These are phyloP conservation scores for Syrista parreyssii DNA, from an alignment of 2,888 invertebrate genomes.

Conservation along the genomic window DNA sequence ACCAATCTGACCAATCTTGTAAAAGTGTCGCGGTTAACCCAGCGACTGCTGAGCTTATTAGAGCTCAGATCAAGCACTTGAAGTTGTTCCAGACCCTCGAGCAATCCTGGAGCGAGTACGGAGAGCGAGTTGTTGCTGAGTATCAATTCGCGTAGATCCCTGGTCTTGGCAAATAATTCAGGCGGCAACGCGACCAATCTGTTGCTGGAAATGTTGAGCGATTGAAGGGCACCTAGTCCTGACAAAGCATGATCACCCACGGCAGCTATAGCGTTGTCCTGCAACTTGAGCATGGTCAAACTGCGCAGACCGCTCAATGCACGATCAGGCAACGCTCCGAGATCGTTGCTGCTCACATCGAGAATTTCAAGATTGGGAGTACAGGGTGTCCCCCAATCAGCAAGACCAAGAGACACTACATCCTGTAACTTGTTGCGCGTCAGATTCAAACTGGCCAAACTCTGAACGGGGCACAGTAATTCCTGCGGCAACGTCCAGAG, in stretches of 20 bases:
- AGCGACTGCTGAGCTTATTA: constrained; percentile 81
- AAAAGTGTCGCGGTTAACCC: constrained; percentile 83
- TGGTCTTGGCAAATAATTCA: constrained; percentile 80
- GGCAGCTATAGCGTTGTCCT: constrained; percentile 81
- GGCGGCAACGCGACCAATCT: constrained; percentile 81
- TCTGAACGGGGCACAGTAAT: constrained; percentile 78
- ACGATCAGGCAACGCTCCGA: constrained; percentile 77
- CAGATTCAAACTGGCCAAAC: constrained; percentile 77
- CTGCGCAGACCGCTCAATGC: constrained; percentile 78
- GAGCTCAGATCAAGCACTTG: constrained; percentile 79
- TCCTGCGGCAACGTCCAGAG: constrained; percentile 81
- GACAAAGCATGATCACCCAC: constrained; percentile 81
- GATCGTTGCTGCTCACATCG: constrained; percentile 81
- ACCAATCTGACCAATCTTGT: constrained; percentile 79
- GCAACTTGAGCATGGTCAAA: constrained; percentile 76
- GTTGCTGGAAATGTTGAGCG: constrained; percentile 84
- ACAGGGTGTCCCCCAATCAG: constrained; percentile 78
- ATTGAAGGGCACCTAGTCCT: constrained; percentile 76
- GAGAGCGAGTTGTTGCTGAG: constrained; percentile 82
- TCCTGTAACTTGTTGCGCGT: constrained; percentile 84
- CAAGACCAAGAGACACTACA: constrained; percentile 79
- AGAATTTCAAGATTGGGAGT: constrained; percentile 77
- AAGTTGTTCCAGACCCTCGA: constrained; percentile 79
- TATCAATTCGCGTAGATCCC: constrained; percentile 78
- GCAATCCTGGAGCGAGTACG: constrained; percentile 79